phyloP scores from a whole-genome alignment of 2,888 invertebrate species.

The Xestia c-nigrum region DNA sequence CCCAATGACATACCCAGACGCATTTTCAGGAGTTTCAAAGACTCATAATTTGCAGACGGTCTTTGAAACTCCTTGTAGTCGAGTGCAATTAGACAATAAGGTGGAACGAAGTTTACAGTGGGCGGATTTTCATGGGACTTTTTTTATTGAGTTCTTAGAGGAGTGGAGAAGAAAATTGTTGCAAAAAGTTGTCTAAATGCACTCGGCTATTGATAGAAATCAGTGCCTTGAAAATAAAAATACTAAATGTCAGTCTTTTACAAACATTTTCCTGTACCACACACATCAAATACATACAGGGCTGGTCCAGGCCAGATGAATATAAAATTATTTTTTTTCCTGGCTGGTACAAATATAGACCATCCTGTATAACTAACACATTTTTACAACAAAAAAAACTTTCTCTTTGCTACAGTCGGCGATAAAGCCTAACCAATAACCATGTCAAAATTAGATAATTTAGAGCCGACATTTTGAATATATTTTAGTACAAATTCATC shows the following conservation, averaged over 20 bases:
- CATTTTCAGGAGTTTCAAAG: too few relatives aligned
- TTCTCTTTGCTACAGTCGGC: background rate
- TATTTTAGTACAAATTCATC: constrained; percentile 4
- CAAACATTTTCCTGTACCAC: constrained; percentile 31
- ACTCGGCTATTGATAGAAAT: background rate
- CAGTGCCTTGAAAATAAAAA: background rate
- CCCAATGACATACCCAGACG: too few relatives aligned
- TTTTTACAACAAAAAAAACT: constrained; percentile 12
- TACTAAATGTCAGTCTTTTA: constrained; percentile 52
- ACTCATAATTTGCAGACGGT: too few relatives aligned
- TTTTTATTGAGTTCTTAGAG: too few relatives aligned
- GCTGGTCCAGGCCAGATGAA: too few relatives aligned
- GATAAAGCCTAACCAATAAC: background rate
- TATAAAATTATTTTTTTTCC: too few relatives aligned
- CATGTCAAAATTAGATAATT: background rate
- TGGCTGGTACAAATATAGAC: too few relatives aligned
- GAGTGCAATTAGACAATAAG: too few relatives aligned
- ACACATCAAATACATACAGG: constrained; percentile 14
- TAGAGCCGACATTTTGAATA: background rate
- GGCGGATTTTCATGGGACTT: too few relatives aligned
- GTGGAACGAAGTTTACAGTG: too few relatives aligned
- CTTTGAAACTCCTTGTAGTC: background rate
- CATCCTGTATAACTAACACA: background rate
- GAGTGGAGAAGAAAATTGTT: too few relatives aligned
- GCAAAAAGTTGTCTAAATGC: too few relatives aligned